Conservation (phyloP, 2,113 vertebrate species). For the Mastomys natalensis region DNA sequence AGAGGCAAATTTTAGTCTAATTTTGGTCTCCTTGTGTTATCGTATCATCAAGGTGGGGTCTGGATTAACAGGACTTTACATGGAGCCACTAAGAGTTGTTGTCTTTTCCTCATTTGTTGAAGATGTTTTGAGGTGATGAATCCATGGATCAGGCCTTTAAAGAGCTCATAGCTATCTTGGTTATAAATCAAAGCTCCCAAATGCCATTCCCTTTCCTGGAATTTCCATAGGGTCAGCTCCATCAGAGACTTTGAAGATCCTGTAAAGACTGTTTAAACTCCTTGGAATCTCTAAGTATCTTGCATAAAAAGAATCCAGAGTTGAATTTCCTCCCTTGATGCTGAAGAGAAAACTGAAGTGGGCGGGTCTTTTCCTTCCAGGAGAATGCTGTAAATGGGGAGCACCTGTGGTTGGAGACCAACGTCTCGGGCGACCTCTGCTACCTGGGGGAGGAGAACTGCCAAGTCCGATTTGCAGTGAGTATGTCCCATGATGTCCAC, state of each 20-base stretch:
- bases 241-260: neutral
- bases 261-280: neutral
- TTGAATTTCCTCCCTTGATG: neutral
- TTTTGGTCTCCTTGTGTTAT: neutral
- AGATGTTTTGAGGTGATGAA: neutral
- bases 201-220: neutral
- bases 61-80: neutral
- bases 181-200: neutral
- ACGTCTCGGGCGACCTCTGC: constrained; percentile 97
- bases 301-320: neutral
- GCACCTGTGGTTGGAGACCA: constrained; percentile 99
- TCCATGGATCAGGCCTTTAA: neutral
- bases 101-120: neutral
- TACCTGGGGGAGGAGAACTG: constrained; percentile 98
- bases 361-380: constrained; percentile 84
- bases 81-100: neutral
- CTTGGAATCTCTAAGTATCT: neutral
- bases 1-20: constrained; percentile 26
- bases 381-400: constrained; percentile 98
- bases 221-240: neutral
- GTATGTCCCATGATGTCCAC: constrained; percentile 76
- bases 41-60: neutral
- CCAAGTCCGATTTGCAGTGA: constrained; percentile 96
- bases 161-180: neutral
- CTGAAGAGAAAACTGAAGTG: constrained; percentile 66